Conservation (phyloP, 2,113 vertebrate species). For the Felis chaus region DNA sequence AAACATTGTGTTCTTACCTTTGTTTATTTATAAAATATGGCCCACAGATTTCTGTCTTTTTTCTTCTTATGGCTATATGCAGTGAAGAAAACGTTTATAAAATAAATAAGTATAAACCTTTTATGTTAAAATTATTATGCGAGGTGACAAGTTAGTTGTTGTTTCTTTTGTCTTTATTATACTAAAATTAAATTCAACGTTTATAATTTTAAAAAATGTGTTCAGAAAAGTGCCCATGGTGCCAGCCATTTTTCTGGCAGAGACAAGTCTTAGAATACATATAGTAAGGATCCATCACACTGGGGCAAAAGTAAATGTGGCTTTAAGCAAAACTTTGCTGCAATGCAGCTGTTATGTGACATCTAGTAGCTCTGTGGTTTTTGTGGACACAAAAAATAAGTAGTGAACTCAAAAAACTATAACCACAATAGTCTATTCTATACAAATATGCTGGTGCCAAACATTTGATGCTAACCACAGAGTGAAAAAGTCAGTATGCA, state of each 20-base stretch:
- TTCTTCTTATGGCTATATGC: neutral
- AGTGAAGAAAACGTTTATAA: conserved; percentile 24
- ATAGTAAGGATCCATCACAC: neutral
- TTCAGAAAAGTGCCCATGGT: neutral
- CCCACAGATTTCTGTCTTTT: neutral
- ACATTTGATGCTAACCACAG: conserved; percentile 15
- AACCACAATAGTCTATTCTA: conserved; percentile 5
- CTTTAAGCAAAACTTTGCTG: neutral
- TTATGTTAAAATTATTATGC: conserved; percentile 14
- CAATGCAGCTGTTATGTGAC: neutral
- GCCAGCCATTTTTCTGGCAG: neutral
- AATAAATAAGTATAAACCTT: neutral
- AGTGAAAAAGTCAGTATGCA: conserved; percentile 25
- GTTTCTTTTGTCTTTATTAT: conserved; percentile 8
- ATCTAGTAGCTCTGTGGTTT: conserved; percentile 45
- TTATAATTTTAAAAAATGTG: neutral
- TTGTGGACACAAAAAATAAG: conserved; percentile 33
- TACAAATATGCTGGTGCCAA: neutral
- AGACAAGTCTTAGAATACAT: neutral
- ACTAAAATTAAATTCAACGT: conserved; percentile 17
- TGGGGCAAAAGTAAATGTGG: neutral
- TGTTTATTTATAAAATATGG: conserved; percentile 23
- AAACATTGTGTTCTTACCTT: neutral
- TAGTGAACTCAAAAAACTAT: conserved; percentile 33
- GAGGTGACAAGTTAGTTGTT: neutral